Conservation (phyloP, 1,140 invertebrate species). For the Coelopa frigida region DNA sequence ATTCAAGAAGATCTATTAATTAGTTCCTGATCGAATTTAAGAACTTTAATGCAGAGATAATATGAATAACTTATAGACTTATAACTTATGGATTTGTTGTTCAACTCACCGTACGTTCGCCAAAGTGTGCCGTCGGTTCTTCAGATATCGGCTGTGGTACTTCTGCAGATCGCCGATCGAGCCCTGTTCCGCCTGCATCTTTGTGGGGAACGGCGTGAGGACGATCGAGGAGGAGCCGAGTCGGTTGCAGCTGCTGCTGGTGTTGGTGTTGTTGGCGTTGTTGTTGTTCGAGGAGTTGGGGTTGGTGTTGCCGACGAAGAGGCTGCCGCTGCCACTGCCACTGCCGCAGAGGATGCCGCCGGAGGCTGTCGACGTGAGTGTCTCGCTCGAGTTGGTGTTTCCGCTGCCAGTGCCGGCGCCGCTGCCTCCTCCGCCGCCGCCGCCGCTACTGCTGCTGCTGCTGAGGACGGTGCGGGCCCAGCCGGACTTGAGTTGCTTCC, state of each 20-base stretch:
- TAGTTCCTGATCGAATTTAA: no score
- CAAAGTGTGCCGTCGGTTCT: conserved; percentile 74
- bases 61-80: no score
- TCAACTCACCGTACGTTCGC: conserved; percentile 85
- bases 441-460: conserved; percentile 31
- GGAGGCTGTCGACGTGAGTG: no score
- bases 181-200: conserved; percentile 82
- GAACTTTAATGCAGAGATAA: no score
- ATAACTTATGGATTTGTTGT: no score
- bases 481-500: conserved; percentile 40
- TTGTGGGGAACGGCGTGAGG: conserved; percentile 44
- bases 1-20: no score
- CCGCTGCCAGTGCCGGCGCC: conserved; percentile 35
- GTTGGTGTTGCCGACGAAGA: no score
- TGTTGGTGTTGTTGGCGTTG: conserved; percentile 41
- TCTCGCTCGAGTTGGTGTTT: conserved; percentile 41
- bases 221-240: conserved; percentile 34
- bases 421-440: conserved; percentile 10
- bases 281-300: conserved; percentile 23
- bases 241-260: conserved; percentile 34
- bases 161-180: conserved; percentile 79
- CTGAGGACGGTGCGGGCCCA: conserved; percentile 39
- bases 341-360: no score
- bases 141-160: conserved; percentile 73
- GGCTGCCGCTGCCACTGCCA: conserved; percentile 22